These are phyloP conservation scores for Limnodromus scolopaceus DNA, from an alignment of 2,797 vertebrate species.

Conservation along the genomic window DNA sequence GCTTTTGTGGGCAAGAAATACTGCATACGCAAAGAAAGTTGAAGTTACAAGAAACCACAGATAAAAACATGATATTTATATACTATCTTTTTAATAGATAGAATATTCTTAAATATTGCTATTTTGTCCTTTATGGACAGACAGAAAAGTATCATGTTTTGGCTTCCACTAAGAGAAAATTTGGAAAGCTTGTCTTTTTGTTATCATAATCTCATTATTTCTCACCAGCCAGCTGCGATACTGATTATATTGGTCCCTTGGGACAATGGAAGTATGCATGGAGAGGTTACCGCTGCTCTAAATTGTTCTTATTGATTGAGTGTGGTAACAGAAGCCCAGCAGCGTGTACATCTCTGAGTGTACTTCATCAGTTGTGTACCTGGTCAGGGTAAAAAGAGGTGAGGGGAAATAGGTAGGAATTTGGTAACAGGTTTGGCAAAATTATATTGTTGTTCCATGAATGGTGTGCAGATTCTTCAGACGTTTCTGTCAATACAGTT, in stretches of 20 bases:
- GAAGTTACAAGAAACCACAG: neutral
- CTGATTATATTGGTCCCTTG: conserved; percentile 56
- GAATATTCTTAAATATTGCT: neutral
- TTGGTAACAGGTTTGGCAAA: neutral
- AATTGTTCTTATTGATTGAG: conserved; percentile 69
- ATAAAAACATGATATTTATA: neutral
- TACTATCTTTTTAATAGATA: neutral
- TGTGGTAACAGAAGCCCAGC: neutral
- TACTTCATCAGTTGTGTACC: conserved; percentile 1
- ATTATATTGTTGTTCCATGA: neutral
- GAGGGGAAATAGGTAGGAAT: neutral
- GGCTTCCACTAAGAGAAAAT: neutral
- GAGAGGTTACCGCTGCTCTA: conserved; percentile 45
- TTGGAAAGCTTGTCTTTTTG: conserved; percentile 38
- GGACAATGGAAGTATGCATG: conserved; percentile 31
- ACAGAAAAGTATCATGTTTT: neutral
- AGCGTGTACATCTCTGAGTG: neutral
- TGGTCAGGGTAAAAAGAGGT: neutral
- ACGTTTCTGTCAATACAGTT: neutral
- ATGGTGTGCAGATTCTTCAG: neutral
- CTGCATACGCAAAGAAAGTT: neutral
- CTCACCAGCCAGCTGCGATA: conserved; percentile 55
- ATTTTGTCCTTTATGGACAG: neutral
- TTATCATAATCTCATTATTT: conserved; percentile 60
- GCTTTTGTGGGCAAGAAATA: neutral